Conservation (phyloP, 2,888 invertebrate species). For the Meteorus cinctellus region DNA sequence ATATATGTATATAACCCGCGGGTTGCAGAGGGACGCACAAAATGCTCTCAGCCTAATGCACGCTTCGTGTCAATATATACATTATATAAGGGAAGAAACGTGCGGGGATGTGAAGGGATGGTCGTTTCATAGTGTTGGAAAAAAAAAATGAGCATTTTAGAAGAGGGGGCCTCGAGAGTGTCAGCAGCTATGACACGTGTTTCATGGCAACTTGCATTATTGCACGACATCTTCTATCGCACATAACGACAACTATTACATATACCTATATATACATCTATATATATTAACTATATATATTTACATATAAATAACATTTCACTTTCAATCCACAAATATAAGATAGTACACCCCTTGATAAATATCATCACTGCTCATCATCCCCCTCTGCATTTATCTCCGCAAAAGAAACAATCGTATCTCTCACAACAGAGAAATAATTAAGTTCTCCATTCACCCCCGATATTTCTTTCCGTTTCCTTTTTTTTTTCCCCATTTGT, state of each 20-base stretch:
- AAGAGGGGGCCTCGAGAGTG: neutral
- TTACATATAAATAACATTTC: constrained; percentile 13
- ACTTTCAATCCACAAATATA: neutral
- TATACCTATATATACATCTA: neutral
- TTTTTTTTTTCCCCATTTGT: constrained; percentile 1
- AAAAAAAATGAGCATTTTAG: constrained; percentile 1
- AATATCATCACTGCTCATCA: constrained; percentile 4
- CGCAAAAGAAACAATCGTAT: constrained; percentile 35
- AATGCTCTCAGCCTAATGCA: constrained; percentile 70
- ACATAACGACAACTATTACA: neutral
- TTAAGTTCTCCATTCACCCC: constrained; percentile 23
- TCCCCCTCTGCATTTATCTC: constrained; percentile 33
- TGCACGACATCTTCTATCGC: neutral
- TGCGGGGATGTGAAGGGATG: constrained; percentile 11
- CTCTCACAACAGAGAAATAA: constrained; percentile 29
- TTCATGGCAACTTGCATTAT: constrained; percentile 26
- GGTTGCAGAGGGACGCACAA: constrained; percentile 44
- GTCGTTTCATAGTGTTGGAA: constrained; percentile 10
- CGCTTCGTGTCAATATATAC: constrained; percentile 66
- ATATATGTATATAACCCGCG: neutral
- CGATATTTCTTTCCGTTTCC: neutral
- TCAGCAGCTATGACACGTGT: constrained; percentile 22
- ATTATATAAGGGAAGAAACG: constrained; percentile 18
- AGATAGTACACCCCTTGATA: neutral
- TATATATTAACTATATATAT: neutral